Percentiles rank a stretch among this genome's conserved stretches.
These are phyloP conservation scores for Margaritifera margaritifera DNA, from an alignment of 2,888 invertebrate species.

Conservation along the genomic window DNA sequence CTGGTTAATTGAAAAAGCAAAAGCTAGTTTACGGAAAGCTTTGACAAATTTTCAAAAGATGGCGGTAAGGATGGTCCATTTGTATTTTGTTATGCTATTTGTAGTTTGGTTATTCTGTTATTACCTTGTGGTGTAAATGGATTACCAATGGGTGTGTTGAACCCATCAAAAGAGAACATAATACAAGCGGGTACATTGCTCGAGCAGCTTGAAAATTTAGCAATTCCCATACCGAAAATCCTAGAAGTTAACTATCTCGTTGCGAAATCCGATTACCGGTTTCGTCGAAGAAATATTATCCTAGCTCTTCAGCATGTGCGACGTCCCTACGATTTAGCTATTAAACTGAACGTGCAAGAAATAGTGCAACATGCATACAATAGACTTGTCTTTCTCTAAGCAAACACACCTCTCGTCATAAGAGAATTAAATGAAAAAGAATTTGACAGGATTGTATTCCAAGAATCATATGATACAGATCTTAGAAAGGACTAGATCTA, in stretches of 20 bases:
- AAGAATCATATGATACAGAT: too few relatives aligned
- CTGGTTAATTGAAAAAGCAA: conserved; percentile 24
- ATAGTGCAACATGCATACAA: conserved; percentile 38
- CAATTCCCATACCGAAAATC: conserved; percentile 36
- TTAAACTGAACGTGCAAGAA: conserved; percentile 33
- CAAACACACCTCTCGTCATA: conserved; percentile 5
- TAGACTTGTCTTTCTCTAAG: conserved; percentile 18
- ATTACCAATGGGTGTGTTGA: conserved; percentile 28
- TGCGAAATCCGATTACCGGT: conserved; percentile 43
- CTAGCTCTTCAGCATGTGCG: conserved; percentile 35
- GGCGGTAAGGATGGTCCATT: conserved; percentile 48
- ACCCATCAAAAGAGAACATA: conserved; percentile 25
- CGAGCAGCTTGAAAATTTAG: conserved; percentile 34
- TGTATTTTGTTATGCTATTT: conserved; percentile 40
- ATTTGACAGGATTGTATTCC: conserved; percentile 2
- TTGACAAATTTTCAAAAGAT: conserved; percentile 40
- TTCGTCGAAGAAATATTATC: conserved; percentile 19
- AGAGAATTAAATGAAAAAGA: conserved; percentile 19
- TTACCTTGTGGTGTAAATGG: conserved; percentile 42
- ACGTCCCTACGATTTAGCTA: conserved; percentile 25
- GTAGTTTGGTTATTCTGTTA: conserved; percentile 31
- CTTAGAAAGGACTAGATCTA: too few relatives aligned
- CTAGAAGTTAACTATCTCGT: conserved; percentile 37
- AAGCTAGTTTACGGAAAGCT: conserved; percentile 32
- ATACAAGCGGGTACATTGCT: conserved; percentile 26